phyloP scores from a whole-genome alignment of 2,888 invertebrate genomes.

The Cryptus armator region DNA sequence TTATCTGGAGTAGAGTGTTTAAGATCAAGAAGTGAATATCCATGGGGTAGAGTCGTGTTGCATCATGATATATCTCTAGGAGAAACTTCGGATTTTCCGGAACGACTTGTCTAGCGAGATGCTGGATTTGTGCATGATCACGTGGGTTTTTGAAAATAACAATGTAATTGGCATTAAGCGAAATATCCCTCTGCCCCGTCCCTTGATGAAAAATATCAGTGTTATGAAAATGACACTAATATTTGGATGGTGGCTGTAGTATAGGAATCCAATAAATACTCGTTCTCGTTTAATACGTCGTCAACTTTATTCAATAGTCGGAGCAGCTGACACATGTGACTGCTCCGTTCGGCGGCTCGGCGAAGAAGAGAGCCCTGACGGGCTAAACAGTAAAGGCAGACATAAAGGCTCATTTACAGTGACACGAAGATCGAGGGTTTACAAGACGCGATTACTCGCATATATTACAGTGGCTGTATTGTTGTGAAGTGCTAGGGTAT shows the following conservation, averaged over 20 bases:
- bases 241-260: constrained; percentile 63
- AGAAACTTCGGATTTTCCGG: constrained; percentile 65
- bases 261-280: too few species aligned
- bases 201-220: constrained; percentile 47
- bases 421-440: too few species aligned
- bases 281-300: too few species aligned
- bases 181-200: constrained; percentile 58
- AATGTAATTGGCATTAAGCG: constrained; percentile 60
- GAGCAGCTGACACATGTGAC: too few species aligned
- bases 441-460: too few species aligned
- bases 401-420: too few species aligned
- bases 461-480: constrained; percentile 37
- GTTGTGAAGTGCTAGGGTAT: neutral
- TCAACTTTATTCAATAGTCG: too few species aligned
- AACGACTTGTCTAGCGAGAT: constrained; percentile 59
- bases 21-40: constrained; percentile 52
- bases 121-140: constrained; percentile 62
- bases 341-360: too few species aligned
- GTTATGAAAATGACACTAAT: constrained; percentile 56
- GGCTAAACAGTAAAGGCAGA: too few species aligned
- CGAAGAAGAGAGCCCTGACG: constrained; percentile 35
- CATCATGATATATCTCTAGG: constrained; percentile 66
- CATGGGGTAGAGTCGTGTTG: constrained; percentile 50
- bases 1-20: constrained; percentile 33
- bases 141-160: constrained; percentile 65